phyloP scores from a whole-genome alignment of 2,797 vertebrate genomes.

The Danio choprae region DNA sequence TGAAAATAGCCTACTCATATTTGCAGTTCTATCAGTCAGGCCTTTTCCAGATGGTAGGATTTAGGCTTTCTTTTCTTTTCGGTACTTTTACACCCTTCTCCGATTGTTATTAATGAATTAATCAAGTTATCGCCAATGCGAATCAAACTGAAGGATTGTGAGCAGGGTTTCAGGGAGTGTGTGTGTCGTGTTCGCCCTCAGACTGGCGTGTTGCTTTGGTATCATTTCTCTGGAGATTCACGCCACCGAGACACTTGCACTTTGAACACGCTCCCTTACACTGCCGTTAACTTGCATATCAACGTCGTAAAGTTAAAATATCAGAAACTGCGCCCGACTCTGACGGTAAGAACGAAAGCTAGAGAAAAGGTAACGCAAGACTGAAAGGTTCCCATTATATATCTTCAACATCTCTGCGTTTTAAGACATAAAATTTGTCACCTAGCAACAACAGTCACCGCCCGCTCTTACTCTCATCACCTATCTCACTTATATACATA shows the following conservation, averaged over 20 bases:
- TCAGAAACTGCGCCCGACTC: not conserved
- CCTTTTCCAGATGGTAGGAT: not conserved
- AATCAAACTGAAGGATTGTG: slow-evolving; percentile 4
- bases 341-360: slow-evolving; percentile 36
- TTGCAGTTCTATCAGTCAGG: slow-evolving; percentile 2
- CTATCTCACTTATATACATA: slow-evolving; percentile 50
- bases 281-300: slow-evolving; percentile 29
- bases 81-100: not conserved
- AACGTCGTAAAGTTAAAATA: not conserved
- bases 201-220: slow-evolving; percentile 79
- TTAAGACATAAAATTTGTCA: slow-evolving; percentile 61
- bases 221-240: slow-evolving; percentile 80
- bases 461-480: slow-evolving; percentile 63
- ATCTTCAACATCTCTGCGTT: slow-evolving; percentile 42
- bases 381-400: slow-evolving; percentile 14
- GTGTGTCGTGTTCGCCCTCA: slow-evolving; percentile 53
- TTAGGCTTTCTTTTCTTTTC: too few species aligned
- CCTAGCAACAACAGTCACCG: slow-evolving; percentile 77
- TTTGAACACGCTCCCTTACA: slow-evolving; percentile 52
- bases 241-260: slow-evolving; percentile 66
- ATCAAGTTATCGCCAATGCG: not conserved
- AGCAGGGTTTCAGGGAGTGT: slow-evolving; percentile 59
- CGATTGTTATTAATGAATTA: slow-evolving; percentile 1
- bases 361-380: slow-evolving; percentile 29
- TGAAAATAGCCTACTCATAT: not conserved